Conservation (phyloP, 2,113 vertebrate genomes). For the Marmota flaviventris region DNA sequence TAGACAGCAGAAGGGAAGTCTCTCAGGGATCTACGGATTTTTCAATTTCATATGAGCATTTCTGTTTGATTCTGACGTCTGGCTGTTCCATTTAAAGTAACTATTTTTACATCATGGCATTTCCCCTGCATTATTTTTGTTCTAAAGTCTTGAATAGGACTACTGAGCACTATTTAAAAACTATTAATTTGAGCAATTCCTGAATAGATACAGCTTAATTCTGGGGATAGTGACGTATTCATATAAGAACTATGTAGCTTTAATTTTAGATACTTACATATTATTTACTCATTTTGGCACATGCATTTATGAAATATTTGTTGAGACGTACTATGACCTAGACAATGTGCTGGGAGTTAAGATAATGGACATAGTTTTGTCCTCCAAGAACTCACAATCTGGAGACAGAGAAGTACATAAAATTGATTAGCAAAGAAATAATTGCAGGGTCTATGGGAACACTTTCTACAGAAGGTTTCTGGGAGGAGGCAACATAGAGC, state of each 20-base stretch:
- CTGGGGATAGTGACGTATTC: neutral
- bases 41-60: conserved; percentile 67
- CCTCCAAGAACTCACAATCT: neutral
- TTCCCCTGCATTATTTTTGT: conserved; percentile 66
- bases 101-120: conserved; percentile 66
- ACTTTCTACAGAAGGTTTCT: neutral
- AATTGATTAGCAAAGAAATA: conserved; percentile 43
- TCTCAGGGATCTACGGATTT: conserved; percentile 65
- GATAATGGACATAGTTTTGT: neutral
- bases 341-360: neutral
- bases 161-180: conserved; percentile 17
- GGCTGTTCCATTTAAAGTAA: conserved; percentile 68
- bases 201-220: neutral
- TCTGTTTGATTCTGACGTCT: conserved; percentile 67
- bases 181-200: conserved; percentile 45
- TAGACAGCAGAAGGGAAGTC: conserved; percentile 65
- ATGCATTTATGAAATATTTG: neutral
- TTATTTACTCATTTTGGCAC: neutral
- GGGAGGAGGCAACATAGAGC: neutral
- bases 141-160: neutral
- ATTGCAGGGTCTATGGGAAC: neutral
- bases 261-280: neutral
- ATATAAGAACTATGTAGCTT: neutral
- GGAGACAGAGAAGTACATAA: neutral
- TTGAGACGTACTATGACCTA: neutral